Evolutionary conservation across 2,113 vertebrate genomes (phyloP).

Genomic region (Catharus fuscescens): DNA sequence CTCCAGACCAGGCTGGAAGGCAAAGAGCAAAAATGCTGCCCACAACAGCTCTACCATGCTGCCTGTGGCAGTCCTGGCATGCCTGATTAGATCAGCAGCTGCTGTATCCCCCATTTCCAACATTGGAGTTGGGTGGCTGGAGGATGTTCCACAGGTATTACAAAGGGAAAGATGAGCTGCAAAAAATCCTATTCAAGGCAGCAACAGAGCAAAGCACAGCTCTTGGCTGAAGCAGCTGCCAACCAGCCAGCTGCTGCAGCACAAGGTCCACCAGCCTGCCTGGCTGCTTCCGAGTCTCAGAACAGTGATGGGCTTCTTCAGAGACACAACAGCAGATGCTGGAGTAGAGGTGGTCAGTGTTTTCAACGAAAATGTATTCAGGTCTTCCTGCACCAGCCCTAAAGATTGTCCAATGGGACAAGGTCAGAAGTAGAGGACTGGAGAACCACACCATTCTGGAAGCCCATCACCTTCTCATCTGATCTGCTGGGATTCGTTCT

Average conservation of each 20-base stretch:
- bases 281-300: accelerated
- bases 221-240: accelerated
- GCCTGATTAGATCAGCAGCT: too few species aligned
- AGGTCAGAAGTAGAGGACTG: background rate
- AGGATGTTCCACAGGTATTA: accelerated
- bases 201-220: background rate
- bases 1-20: background rate
- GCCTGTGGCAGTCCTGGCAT: background rate
- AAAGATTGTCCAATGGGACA: background rate
- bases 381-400: background rate
- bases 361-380: background rate
- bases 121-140: accelerated
- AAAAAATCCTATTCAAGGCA: background rate
- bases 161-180: background rate
- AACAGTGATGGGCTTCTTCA: background rate
- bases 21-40: background rate
- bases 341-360: background rate
- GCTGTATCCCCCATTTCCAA: accelerated
- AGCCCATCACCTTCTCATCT: background rate
- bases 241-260: background rate
- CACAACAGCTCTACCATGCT: background rate
- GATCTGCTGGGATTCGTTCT: background rate
- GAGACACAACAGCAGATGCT: background rate
- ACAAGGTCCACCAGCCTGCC: background rate
- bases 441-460: background rate